A percentile compares a stretch with the other conserved stretches of the same genome.
Conservation (phyloP, 2,113 vertebrate genomes). For the Buteo buteo region DNA sequence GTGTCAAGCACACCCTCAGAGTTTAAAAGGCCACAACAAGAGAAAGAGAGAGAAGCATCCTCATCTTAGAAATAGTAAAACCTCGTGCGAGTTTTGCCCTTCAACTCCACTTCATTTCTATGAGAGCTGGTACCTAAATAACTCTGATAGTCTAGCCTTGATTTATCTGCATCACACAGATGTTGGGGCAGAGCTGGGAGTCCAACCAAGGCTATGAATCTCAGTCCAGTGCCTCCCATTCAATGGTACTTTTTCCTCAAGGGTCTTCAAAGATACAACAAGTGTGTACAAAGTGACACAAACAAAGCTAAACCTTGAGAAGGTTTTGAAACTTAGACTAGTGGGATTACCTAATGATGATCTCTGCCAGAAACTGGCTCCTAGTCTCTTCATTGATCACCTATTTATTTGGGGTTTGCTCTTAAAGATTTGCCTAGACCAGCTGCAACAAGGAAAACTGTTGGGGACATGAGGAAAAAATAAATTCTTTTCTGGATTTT, state of each 20-base stretch:
- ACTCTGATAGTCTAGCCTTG: neutral
- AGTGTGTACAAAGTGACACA: neutral
- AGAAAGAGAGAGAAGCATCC: neutral
- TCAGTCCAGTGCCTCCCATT: neutral
- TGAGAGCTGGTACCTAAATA: neutral
- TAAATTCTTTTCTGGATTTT: neutral
- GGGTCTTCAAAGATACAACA: neutral
- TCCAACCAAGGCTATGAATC: neutral
- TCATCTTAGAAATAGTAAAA: neutral
- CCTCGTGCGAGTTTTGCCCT: neutral
- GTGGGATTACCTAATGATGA: neutral
- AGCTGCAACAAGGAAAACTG: neutral
- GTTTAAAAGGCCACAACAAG: neutral
- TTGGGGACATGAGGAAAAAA: neutral
- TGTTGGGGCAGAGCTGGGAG: neutral
- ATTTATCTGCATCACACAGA: neutral
- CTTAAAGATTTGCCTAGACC: neutral
- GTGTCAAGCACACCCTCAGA: neutral
- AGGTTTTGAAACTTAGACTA: neutral
- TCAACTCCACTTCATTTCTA: neutral
- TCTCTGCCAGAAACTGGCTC: neutral
- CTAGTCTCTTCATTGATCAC: neutral
- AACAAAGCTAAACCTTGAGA: neutral
- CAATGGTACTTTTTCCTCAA: neutral
- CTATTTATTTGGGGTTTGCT: neutral